phyloP scores from a whole-genome alignment of 2,113 vertebrate species.

The Ginglymostoma cirratum region DNA sequence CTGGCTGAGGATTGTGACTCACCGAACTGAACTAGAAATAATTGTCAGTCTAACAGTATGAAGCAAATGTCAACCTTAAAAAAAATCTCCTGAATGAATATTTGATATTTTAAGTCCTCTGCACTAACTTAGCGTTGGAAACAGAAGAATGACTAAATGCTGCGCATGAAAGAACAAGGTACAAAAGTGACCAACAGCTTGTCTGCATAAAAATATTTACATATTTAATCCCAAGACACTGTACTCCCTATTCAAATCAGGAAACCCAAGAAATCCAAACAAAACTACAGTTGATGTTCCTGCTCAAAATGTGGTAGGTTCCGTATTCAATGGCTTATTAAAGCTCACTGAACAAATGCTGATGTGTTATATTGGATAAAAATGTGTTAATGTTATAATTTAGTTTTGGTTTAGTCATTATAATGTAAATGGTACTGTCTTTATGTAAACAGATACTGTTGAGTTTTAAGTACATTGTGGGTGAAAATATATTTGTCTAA shows the following conservation, averaged over 20 bases:
- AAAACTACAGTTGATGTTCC: background rate
- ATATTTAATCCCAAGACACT: background rate
- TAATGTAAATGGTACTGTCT: background rate
- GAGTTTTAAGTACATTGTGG: background rate
- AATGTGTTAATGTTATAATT: background rate
- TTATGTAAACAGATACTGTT: background rate
- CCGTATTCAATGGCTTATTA: background rate
- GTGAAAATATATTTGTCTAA: background rate
- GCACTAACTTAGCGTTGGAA: background rate
- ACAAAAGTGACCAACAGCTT: background rate
- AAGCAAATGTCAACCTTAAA: slow-evolving; percentile 24
- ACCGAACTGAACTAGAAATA: background rate
- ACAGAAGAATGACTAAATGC: background rate
- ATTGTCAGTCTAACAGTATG: background rate
- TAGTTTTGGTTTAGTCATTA: background rate
- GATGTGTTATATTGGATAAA: background rate
- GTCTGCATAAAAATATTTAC: background rate
- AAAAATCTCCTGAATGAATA: slow-evolving; percentile 4
- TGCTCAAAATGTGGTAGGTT: background rate
- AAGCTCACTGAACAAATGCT: background rate
- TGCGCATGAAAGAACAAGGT: background rate
- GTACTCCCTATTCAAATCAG: background rate
- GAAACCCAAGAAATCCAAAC: background rate
- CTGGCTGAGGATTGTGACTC: background rate
- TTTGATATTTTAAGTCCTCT: background rate